A percentile compares a stretch with the other conserved stretches of the same genome.
phyloP scores from a whole-genome alignment of 1,140 invertebrate species.

The Cheumatopsyche charites region DNA sequence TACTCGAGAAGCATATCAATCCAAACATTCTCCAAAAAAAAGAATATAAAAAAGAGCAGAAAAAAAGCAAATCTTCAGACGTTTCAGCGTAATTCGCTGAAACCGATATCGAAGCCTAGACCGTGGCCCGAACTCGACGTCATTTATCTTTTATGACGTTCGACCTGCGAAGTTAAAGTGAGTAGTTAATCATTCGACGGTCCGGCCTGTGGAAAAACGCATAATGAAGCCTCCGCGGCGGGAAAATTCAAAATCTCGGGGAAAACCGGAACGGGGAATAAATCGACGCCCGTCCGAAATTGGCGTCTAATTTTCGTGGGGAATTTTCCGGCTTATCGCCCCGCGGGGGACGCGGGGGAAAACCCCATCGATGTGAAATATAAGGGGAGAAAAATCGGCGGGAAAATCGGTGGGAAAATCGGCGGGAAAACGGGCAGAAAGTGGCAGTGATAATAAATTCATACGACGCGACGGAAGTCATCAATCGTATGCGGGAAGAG shows the following conservation, averaged over 20 bases:
- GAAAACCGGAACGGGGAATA: not conserved
- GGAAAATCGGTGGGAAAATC: too few relatives aligned
- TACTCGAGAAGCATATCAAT: too few relatives aligned
- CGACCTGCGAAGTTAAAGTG: constrained; percentile 45
- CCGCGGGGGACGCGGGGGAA: not conserved
- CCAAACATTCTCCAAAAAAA: too few relatives aligned
- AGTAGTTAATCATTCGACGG: constrained; percentile 43
- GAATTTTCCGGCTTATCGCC: constrained; percentile 26
- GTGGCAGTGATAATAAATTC: constrained; percentile 10
- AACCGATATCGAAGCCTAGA: not conserved
- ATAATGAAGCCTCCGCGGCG: constrained; percentile 29
- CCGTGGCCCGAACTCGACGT: constrained; percentile 33
- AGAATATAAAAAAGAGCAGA: not conserved
- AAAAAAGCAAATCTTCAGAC: not conserved
- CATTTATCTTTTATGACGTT: constrained; percentile 46
- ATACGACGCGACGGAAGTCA: constrained; percentile 20
- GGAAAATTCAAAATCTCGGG: not conserved
- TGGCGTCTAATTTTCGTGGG: constrained; percentile 6
- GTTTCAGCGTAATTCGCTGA: not conserved
- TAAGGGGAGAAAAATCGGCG: too few relatives aligned
- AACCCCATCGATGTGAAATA: not conserved
- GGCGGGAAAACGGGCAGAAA: too few relatives aligned
- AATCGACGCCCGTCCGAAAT: constrained; percentile 24
- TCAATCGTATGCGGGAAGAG: not conserved
- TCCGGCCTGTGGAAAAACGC: constrained; percentile 40